Percentiles rank a stretch among this genome's conserved stretches.
phyloP scores from a whole-genome alignment of 2,888 invertebrate genomes.

The Ethmia dodecea region DNA sequence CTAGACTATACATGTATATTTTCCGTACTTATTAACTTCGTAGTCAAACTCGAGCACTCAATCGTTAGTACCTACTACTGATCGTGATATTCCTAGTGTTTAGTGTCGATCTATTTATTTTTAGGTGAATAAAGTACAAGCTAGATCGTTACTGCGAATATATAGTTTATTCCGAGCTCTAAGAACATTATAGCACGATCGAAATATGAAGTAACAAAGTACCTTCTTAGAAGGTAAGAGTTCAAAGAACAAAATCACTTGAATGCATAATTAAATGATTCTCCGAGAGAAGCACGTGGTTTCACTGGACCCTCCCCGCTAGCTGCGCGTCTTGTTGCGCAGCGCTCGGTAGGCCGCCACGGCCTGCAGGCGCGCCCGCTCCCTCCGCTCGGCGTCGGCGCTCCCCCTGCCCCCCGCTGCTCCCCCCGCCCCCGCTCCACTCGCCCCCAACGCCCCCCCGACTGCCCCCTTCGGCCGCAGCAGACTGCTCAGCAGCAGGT shows the following conservation, averaged over 20 bases:
- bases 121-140: constrained; percentile 62
- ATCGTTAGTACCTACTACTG: constrained; percentile 10
- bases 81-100: constrained; percentile 34
- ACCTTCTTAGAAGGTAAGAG: too few species aligned
- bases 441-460: constrained; percentile 3
- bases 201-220: too few species aligned
- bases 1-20: too few species aligned
- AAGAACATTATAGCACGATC: too few species aligned
- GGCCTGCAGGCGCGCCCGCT: constrained; percentile 22
- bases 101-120: constrained; percentile 54
- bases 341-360: constrained; percentile 26
- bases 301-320: constrained; percentile 3
- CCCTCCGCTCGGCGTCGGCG: constrained; percentile 5
- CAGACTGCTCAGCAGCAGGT: constrained; percentile 66
- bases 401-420: neutral
- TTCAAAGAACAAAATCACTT: too few species aligned
- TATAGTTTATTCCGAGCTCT: too few species aligned
- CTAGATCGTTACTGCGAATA: too few species aligned
- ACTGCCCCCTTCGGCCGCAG: constrained; percentile 18
- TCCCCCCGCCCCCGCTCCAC: constrained; percentile 7
- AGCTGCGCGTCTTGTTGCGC: too few species aligned
- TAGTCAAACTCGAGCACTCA: too few species aligned
- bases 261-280: too few species aligned
- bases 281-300: too few species aligned
- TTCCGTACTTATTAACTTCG: too few species aligned